Conservation (phyloP, 2,888 invertebrate genomes). For the Euclidia mi region DNA sequence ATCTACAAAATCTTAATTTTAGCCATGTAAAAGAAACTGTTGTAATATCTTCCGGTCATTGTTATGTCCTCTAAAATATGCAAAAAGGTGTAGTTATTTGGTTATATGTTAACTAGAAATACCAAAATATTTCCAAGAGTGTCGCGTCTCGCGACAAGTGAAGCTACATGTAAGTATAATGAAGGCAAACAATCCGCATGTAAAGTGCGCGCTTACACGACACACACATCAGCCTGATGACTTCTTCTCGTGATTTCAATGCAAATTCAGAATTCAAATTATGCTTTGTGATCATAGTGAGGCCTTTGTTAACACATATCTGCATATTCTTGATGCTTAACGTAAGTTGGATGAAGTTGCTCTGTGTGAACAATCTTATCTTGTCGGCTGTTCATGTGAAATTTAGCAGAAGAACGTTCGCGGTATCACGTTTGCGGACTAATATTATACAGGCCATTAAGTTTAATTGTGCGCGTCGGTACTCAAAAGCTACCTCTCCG, state of each 20-base stretch:
- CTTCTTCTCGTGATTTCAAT: neutral
- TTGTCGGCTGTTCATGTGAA: neutral
- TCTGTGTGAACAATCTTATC: neutral
- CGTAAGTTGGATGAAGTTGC: neutral
- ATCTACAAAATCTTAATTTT: no score
- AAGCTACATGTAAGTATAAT: neutral
- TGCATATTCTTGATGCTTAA: neutral
- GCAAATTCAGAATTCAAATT: neutral
- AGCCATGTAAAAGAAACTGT: no score
- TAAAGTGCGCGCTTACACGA: neutral
- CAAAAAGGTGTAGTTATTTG: no score
- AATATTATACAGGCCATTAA: slow-evolving; percentile 2
- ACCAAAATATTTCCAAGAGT: neutral
- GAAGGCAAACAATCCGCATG: neutral
- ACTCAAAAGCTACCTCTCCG: neutral
- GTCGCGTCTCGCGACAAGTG: no score
- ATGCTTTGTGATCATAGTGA: neutral
- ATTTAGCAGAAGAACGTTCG: neutral
- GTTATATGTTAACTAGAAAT: no score
- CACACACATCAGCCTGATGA: no score
- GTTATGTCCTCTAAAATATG: no score
- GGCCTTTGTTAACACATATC: neutral
- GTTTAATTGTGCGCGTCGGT: neutral
- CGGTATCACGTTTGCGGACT: neutral
- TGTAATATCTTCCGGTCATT: no score